Conservation (phyloP, 92 coral and sea anemone species). For the Heliopora coerulea region DNA sequence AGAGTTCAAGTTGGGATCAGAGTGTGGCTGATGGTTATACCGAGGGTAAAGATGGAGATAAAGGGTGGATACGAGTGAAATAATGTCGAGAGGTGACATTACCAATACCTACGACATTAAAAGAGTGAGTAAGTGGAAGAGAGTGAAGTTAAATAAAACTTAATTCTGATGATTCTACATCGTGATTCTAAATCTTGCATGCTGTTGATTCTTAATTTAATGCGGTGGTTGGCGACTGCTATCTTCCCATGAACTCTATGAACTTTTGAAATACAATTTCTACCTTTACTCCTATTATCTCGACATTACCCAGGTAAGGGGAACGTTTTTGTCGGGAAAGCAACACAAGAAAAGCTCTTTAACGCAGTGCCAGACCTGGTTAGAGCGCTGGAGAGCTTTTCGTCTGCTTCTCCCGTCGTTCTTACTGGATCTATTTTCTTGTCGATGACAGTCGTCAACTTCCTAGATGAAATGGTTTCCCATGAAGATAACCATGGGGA, state of each 20-base stretch:
- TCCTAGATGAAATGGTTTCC: neutral
- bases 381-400: no score
- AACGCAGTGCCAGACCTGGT: no score
- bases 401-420: no score
- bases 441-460: neutral
- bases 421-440: neutral
- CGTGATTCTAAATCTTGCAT: conserved; percentile 4
- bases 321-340: no score
- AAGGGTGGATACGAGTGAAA: neutral
- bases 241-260: neutral
- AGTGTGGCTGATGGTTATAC: no score
- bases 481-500: neutral
- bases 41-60: no score
- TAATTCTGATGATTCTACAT: neutral
- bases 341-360: no score
- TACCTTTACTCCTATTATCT: neutral
- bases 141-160: neutral
- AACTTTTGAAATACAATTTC: no score
- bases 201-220: conserved; percentile 9
- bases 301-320: no score
- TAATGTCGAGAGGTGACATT: no score
- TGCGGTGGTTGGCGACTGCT: neutral
- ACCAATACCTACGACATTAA: no score
- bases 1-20: no score
- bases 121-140: neutral